Evolutionary conservation across 2,888 invertebrate species (phyloP).

Genomic region (Lasioglossum leucozonium): DNA sequence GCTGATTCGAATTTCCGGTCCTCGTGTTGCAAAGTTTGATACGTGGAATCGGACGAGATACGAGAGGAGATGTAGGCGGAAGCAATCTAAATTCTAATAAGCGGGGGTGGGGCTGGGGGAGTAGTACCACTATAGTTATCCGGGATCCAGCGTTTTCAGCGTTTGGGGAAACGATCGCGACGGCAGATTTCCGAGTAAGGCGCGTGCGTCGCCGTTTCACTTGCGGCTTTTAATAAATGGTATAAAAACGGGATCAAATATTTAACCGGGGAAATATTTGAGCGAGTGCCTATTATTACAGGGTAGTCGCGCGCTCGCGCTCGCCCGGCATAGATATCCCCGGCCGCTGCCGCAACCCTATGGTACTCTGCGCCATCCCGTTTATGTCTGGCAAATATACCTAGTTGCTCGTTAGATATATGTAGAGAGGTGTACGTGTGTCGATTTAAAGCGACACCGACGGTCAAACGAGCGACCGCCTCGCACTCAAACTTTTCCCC

Average conservation of each 20-base stretch:
- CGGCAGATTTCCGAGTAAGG: conserved; percentile 30
- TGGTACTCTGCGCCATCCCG: conserved; percentile 74
- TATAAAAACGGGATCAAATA: conserved; percentile 82
- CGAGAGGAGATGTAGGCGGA: not conserved
- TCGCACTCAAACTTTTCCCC: conserved; percentile 50
- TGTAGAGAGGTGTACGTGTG: conserved; percentile 62
- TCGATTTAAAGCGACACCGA: conserved; percentile 77
- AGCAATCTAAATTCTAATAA: conserved; percentile 45
- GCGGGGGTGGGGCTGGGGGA: not conserved
- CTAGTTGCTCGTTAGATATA: conserved; percentile 77
- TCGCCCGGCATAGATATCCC: conserved; percentile 73
- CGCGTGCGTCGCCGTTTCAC: conserved; percentile 62
- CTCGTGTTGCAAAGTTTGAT: not conserved
- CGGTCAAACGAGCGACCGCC: conserved; percentile 25
- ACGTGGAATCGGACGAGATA: not conserved
- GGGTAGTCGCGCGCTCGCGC: conserved; percentile 72
- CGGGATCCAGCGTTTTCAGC: conserved; percentile 12
- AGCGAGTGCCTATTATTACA: conserved; percentile 80
- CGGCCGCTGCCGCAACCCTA: conserved; percentile 69
- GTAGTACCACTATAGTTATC: not conserved
- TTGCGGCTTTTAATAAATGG: conserved; percentile 81
- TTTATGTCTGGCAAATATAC: conserved; percentile 80
- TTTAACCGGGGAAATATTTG: conserved; percentile 82
- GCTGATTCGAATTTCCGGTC: not conserved
- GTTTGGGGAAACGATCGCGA: conserved; percentile 13